Percentiles rank a stretch among this genome's conserved stretches.
phyloP scores from a whole-genome alignment of 2,113 vertebrate genomes.

The Fregetta grallaria region DNA sequence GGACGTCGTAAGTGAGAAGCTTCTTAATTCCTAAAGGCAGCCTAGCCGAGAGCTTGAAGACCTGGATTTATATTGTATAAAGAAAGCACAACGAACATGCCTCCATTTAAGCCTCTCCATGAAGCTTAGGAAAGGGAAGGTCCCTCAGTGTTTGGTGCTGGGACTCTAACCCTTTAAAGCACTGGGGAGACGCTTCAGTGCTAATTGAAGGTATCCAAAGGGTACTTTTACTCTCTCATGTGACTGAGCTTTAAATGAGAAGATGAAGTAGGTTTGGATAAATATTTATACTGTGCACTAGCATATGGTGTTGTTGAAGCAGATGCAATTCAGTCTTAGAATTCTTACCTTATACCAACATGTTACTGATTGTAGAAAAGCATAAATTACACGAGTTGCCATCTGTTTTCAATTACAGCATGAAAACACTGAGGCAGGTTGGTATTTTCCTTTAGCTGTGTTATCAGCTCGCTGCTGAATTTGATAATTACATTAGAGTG shows the following conservation, averaged over 20 bases:
- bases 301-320: conserved; percentile 49
- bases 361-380: conserved; percentile 32
- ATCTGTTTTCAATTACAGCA: conserved; percentile 55
- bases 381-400: conserved; percentile 13
- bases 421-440: conserved; percentile 46
- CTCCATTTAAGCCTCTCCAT: neutral
- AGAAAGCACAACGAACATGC: neutral
- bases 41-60: neutral
- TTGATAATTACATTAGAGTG: neutral
- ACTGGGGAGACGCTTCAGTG: neutral
- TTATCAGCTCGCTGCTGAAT: neutral
- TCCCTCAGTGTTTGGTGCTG: neutral
- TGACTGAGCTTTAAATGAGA: conserved; percentile 20
- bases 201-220: neutral
- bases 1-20: neutral
- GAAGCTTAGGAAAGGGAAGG: neutral
- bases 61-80: neutral
- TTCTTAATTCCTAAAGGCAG: neutral
- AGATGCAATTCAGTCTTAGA: conserved; percentile 42
- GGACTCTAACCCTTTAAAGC: neutral
- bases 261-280: conserved; percentile 31
- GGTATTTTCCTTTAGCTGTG: conserved; percentile 33
- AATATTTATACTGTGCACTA: conserved; percentile 58
- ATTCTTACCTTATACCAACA: conserved; percentile 32
- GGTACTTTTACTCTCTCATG: neutral